Evolutionary conservation across 2,888 invertebrate species (phyloP), one percentile per base, ranked within the genome.

Genomic region (Gortyna flavago): DNA sequence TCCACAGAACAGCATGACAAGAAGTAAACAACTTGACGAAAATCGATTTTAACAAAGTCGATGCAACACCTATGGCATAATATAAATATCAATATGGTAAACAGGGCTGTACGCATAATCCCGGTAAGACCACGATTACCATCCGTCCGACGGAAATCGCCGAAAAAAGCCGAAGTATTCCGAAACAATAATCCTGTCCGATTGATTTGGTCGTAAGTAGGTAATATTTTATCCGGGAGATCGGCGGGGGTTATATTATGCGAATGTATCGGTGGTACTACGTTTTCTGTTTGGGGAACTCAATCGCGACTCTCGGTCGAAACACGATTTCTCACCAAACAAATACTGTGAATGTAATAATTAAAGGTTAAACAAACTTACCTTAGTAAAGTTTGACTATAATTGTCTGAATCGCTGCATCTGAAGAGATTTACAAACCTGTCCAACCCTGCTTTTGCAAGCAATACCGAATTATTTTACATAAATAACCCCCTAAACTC

Each of bases 141-240:
- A 90, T 90, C 85, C 87, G 83, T 82, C 78, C 77, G 72, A 18
- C 67, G 75, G 79, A 70, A 79, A 77, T 62, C 35, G 62, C 71
- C 83, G 81, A 83, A 86, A 82, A 82, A 81, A 67, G 64, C 80
- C 84, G 77, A 83, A 75, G 75, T 62, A 72, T 41, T 66, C 83
- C 84, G 76, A 85, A 87, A 87, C 85, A 87, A 90, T 89, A 90
- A 87, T 90, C 89, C 86, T 70, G 83, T 77, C 79, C 78, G 81
- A 88, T 90, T 91, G 86, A 88, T 90, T 88, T 80, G 89, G 83
- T 90, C 89, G 88, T 88, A 90, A 89, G 83, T 91, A 85, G 82
- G 88, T 88, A 88, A 87, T 88, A 89, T 80, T 89, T 83, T 89
- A 88, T 87, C 80, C 86, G 79, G 83, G 76, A 84, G 85, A 87